Percentiles rank a stretch among this genome's conserved stretches.
These are phyloP conservation scores for Crocallis elinguaria DNA, from an alignment of 2,888 invertebrate genomes.

Conservation along the genomic window DNA sequence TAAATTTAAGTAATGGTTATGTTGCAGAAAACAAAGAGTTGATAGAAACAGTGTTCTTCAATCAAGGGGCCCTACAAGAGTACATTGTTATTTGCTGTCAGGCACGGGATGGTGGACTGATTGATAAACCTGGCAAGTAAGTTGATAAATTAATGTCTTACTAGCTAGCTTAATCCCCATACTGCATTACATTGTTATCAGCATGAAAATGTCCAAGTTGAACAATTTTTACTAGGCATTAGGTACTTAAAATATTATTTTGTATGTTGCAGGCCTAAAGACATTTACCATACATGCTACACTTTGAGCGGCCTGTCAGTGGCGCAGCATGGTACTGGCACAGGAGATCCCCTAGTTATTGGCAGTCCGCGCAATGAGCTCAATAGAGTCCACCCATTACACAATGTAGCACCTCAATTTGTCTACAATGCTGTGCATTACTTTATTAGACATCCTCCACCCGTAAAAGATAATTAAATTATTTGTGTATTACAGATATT, in stretches of 20 bases:
- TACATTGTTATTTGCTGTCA: conserved; percentile 98
- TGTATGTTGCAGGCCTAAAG: conserved; percentile 87
- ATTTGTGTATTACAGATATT: conserved; percentile 9
- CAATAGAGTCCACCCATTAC: conserved; percentile 91
- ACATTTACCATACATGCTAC: conserved; percentile 99
- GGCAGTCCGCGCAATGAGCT: conserved; percentile 89
- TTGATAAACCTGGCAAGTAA: conserved; percentile 98
- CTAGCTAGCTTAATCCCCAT: too few species aligned
- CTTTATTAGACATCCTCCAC: conserved; percentile 76
- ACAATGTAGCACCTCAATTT: conserved; percentile 90
- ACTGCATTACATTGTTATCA: too few species aligned
- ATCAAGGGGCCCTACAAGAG: conserved; percentile 95
- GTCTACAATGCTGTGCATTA: conserved; percentile 80
- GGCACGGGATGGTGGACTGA: conserved; percentile 92
- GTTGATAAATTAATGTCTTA: conserved; percentile 53
- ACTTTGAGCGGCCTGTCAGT: conserved; percentile 97
- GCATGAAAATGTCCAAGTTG: too few species aligned
- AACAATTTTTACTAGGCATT: background rate
- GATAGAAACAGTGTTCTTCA: conserved; percentile 88
- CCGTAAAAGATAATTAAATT: conserved; percentile 70
- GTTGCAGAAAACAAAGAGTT: conserved; percentile 73
- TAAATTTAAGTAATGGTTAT: background rate
- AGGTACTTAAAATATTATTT: background rate
- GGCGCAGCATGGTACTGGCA: conserved; percentile 90
- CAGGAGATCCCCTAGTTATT: conserved; percentile 82